Evolutionary conservation across 2,797 vertebrate genomes (phyloP).

Genomic region (Spondyliosoma cantharus): DNA sequence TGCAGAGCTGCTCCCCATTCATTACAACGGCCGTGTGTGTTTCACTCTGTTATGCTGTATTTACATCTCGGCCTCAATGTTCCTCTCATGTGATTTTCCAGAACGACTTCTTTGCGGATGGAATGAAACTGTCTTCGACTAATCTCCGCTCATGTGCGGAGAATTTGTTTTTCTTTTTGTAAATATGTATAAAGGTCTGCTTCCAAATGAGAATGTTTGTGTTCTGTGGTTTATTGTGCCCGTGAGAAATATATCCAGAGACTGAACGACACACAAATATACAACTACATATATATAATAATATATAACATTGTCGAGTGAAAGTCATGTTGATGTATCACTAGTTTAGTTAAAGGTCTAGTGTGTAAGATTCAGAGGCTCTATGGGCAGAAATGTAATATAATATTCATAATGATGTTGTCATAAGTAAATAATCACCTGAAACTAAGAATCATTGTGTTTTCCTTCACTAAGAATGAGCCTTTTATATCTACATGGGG

Average conservation of each 20-base stretch:
- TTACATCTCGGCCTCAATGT: conserved; percentile 61
- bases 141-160: conserved; percentile 40
- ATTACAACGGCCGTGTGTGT: conserved; percentile 51
- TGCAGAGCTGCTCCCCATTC: conserved; percentile 52
- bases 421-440: too few species aligned
- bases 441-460: too few species aligned
- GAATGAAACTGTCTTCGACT: conserved; percentile 54
- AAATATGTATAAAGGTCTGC: conserved; percentile 74
- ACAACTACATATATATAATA: background rate
- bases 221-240: conserved; percentile 47
- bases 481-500: too few species aligned
- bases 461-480: too few species aligned
- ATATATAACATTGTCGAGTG: background rate
- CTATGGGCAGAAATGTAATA: too few species aligned
- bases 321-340: conserved; percentile 2
- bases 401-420: too few species aligned
- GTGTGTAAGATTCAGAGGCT: too few species aligned
- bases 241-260: conserved; percentile 10
- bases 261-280: background rate
- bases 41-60: conserved; percentile 59
- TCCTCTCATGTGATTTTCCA: conserved; percentile 62
- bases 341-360: background rate
- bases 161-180: conserved; percentile 54
- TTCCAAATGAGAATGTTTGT: conserved; percentile 48
- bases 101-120: conserved; percentile 46